Percentiles rank a stretch among this genome's conserved stretches.
Conservation (phyloP, 2,113 vertebrate species). For the Poeciliopsis occidentalis region DNA sequence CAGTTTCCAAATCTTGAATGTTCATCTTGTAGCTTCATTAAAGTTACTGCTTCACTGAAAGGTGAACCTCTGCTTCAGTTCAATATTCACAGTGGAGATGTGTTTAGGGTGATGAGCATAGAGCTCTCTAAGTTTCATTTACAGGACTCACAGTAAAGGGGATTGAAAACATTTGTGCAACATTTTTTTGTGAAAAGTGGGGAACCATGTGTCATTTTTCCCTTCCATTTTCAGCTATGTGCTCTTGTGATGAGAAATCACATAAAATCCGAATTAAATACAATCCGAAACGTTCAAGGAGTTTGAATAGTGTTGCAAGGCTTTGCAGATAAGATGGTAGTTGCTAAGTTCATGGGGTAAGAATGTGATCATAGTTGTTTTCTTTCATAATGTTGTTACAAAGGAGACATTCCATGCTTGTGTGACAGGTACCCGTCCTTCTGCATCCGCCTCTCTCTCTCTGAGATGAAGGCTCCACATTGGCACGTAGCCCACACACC, state of each 20-base stretch:
- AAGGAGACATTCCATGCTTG: slow-evolving; percentile 64
- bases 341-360: slow-evolving; percentile 52
- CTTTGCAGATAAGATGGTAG: slow-evolving; percentile 37
- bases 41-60: background rate
- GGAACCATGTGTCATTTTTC: background rate
- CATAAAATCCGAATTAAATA: background rate
- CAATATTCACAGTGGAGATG: background rate
- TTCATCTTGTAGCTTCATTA: too few relatives aligned
- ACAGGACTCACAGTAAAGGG: background rate
- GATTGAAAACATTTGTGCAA: background rate
- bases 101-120: too few relatives aligned
- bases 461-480: background rate
- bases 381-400: slow-evolving; percentile 73
- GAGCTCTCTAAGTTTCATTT: background rate
- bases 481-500: slow-evolving; percentile 42
- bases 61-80: background rate
- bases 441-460: background rate
- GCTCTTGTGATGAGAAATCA: too few relatives aligned
- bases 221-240: too few relatives aligned
- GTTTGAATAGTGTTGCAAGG: background rate
- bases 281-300: background rate
- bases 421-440: slow-evolving; percentile 60
- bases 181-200: background rate
- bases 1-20: too few relatives aligned
- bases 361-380: slow-evolving; percentile 73